Conservation (phyloP, 2,113 vertebrate species). For the Mesocricetus auratus region DNA sequence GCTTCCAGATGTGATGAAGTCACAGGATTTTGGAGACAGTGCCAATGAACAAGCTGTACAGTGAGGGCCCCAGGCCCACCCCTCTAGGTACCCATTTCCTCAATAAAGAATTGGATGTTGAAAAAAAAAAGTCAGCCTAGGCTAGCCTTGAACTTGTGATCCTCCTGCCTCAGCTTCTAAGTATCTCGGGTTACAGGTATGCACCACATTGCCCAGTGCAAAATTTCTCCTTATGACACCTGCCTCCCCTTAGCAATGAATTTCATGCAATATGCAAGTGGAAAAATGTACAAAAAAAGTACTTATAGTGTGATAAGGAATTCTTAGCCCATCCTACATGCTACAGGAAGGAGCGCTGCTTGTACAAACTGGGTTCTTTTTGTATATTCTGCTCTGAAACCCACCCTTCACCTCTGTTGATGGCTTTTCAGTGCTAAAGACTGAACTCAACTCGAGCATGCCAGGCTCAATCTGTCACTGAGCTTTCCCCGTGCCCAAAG, state of each 20-base stretch:
- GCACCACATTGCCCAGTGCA: neutral
- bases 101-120: no score
- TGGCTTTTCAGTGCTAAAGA: neutral
- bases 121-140: neutral
- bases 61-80: no score
- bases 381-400: neutral
- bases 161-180: neutral
- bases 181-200: neutral
- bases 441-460: neutral
- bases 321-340: neutral
- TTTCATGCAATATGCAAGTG: neutral
- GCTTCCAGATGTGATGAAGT: neutral
- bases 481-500: neutral
- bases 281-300: neutral
- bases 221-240: neutral
- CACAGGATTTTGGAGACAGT: neutral
- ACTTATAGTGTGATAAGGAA: neutral
- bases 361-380: constrained; percentile 21
- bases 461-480: neutral
- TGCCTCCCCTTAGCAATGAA: neutral
- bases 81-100: no score
- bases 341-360: neutral
- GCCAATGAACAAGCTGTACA: neutral
- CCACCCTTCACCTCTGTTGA: constrained; percentile 32
- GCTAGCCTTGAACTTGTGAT: neutral